Conservation (phyloP, 2,888 invertebrate genomes). For the Sicus ferrugineus region DNA sequence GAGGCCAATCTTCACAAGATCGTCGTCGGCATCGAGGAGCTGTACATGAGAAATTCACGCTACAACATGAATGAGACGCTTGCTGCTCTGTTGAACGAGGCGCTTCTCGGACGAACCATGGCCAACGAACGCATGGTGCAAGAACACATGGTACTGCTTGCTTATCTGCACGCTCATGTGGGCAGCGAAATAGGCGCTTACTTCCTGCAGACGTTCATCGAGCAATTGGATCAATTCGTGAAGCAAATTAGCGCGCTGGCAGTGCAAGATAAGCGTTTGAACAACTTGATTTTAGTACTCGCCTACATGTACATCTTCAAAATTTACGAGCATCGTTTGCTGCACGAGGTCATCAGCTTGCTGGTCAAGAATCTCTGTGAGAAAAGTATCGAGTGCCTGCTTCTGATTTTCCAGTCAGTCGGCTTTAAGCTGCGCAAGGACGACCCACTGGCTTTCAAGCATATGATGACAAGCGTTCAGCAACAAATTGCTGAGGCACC, state of each 20-base stretch:
- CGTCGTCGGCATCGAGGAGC: slow-evolving; percentile 76
- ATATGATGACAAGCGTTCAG: slow-evolving; percentile 75
- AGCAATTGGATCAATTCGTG: slow-evolving; percentile 72
- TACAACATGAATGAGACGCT: slow-evolving; percentile 83
- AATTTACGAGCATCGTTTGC: slow-evolving; percentile 78
- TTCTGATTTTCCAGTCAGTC: slow-evolving; percentile 78
- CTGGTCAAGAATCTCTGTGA: slow-evolving; percentile 71
- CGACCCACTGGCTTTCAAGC: slow-evolving; percentile 81
- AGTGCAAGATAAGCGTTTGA: slow-evolving; percentile 79
- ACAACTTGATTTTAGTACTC: slow-evolving; percentile 81
- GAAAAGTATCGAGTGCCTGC: slow-evolving; percentile 85
- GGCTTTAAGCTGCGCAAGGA: slow-evolving; percentile 89
- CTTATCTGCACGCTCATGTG: slow-evolving; percentile 87
- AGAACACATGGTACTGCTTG: slow-evolving; percentile 84
- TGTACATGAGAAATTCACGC: slow-evolving; percentile 83
- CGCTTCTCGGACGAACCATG: slow-evolving; percentile 70
- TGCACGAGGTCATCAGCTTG: slow-evolving; percentile 81
- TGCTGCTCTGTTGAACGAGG: slow-evolving; percentile 74
- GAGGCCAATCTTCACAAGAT: slow-evolving; percentile 90
- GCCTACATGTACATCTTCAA: slow-evolving; percentile 89
- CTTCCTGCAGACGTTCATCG: slow-evolving; percentile 79
- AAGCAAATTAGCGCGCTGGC: slow-evolving; percentile 63
- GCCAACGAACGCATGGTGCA: slow-evolving; percentile 80
- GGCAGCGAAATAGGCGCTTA: slow-evolving; percentile 91
- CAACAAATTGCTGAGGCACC: slow-evolving; percentile 66